A percentile compares a stretch with the other conserved stretches of the same genome.
phyloP scores from a whole-genome alignment of 2,113 vertebrate species.

The Mugil cephalus region DNA sequence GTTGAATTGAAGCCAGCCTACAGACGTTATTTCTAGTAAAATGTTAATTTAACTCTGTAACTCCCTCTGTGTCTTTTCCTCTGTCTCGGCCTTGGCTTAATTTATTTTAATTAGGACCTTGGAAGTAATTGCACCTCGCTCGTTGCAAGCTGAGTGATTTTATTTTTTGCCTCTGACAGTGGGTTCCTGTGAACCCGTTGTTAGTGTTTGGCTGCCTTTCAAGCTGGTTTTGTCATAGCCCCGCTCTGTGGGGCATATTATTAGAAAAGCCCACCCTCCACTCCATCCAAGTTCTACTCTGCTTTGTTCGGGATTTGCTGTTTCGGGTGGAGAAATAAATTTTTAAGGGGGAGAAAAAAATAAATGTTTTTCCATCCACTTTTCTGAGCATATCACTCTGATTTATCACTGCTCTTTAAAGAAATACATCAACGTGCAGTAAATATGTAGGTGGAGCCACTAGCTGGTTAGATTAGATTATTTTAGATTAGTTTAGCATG shows the following conservation, averaged over 20 bases:
- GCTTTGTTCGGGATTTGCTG: constrained; percentile 4
- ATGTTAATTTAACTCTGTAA: constrained; percentile 40
- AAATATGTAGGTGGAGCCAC: background rate
- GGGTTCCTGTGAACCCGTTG: constrained; percentile 10
- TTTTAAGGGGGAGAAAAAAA: too few relatives aligned
- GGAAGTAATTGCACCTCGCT: constrained; percentile 35
- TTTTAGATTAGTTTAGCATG: background rate
- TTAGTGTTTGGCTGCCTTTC: constrained; percentile 35
- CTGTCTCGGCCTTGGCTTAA: constrained; percentile 5
- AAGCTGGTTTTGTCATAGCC: constrained; percentile 24
- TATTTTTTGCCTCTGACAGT: constrained; percentile 26
- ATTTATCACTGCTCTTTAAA: background rate
- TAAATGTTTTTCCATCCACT: background rate
- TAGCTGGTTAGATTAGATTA: background rate
- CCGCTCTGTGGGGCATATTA: constrained; percentile 32
- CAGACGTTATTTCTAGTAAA: constrained; percentile 32
- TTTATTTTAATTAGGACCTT: constrained; percentile 57
- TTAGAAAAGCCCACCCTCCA: constrained; percentile 1
- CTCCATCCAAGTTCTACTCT: background rate
- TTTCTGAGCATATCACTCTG: background rate
- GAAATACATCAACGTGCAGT: background rate
- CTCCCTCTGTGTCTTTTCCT: background rate
- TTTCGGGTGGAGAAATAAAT: too few relatives aligned
- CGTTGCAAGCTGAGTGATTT: constrained; percentile 41
- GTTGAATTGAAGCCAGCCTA: constrained; percentile 18